Evolutionary conservation across 2,113 vertebrate genomes (phyloP).

Genomic region (Labrus mixtus): DNA sequence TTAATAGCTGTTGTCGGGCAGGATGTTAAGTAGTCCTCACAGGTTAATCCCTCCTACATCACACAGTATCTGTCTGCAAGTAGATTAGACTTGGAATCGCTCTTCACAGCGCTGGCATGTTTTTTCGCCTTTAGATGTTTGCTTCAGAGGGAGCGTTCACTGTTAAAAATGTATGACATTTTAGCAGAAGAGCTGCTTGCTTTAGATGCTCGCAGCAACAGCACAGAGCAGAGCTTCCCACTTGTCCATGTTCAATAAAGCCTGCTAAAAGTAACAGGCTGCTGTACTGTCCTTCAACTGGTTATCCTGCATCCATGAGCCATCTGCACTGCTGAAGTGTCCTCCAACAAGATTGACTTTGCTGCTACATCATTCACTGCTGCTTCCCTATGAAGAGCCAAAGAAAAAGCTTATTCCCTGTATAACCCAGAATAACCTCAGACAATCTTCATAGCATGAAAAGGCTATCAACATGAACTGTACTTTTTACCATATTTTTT

Average conservation of each 20-base stretch:
- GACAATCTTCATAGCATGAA: not conserved
- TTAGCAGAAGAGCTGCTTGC: not conserved
- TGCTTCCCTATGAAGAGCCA: not conserved
- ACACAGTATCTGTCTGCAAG: slow-evolving; percentile 36
- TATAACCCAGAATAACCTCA: not conserved
- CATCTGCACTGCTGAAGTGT: slow-evolving; percentile 39
- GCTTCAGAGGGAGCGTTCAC: slow-evolving; percentile 8
- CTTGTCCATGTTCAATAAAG: slow-evolving; percentile 18
- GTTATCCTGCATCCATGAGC: slow-evolving; percentile 23
- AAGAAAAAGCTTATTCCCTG: slow-evolving; percentile 5
- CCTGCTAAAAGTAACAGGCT: slow-evolving; percentile 26
- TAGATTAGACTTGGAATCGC: slow-evolving; percentile 51
- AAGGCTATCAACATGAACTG: not conserved
- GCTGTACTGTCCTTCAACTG: slow-evolving; percentile 44
- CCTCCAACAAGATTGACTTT: slow-evolving; percentile 48
- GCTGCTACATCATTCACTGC: slow-evolving; percentile 5
- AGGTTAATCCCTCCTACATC: slow-evolving; percentile 60
- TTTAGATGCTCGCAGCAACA: slow-evolving; percentile 29
- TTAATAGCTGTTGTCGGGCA: slow-evolving; percentile 57
- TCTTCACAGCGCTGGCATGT: slow-evolving; percentile 24
- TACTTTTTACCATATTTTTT: no score
- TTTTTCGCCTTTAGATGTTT: slow-evolving; percentile 47
- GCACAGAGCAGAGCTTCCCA: not conserved
- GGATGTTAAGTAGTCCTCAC: slow-evolving; percentile 47
- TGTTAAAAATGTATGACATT: slow-evolving; percentile 38